These are phyloP conservation scores for Dromaius novaehollandiae DNA, from an alignment of 2,113 vertebrate genomes.

Conservation along the genomic window DNA sequence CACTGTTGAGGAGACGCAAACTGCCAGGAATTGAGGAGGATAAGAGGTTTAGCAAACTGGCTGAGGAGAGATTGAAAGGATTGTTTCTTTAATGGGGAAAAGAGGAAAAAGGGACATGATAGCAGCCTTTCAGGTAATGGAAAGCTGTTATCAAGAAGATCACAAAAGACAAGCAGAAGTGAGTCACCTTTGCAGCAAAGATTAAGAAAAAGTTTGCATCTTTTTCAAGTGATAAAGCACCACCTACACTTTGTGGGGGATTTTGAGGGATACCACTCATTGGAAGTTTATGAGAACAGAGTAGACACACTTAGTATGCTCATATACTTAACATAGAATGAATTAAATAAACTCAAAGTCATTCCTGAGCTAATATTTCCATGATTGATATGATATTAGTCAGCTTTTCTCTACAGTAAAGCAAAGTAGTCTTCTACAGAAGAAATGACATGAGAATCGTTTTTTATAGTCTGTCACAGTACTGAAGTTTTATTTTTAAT, in stretches of 20 bases:
- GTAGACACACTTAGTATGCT: background rate
- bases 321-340: background rate
- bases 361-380: background rate
- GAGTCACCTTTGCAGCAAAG: background rate
- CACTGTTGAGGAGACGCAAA: background rate
- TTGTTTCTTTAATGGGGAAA: background rate
- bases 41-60: background rate
- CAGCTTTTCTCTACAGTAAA: background rate
- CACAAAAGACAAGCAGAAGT: background rate
- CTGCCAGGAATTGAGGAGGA: background rate
- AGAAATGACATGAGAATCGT: background rate
- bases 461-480: background rate
- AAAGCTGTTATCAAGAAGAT: background rate
- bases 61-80: background rate
- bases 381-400: background rate
- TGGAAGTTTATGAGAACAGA: background rate
- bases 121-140: background rate
- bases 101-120: background rate
- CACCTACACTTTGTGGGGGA: background rate
- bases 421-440: background rate
- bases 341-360: background rate
- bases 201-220: background rate
- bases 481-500: background rate
- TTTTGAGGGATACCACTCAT: background rate
- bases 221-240: background rate